Evolutionary conservation across 2,797 vertebrate genomes (phyloP).

Genomic region (Masticophis lateralis): DNA sequence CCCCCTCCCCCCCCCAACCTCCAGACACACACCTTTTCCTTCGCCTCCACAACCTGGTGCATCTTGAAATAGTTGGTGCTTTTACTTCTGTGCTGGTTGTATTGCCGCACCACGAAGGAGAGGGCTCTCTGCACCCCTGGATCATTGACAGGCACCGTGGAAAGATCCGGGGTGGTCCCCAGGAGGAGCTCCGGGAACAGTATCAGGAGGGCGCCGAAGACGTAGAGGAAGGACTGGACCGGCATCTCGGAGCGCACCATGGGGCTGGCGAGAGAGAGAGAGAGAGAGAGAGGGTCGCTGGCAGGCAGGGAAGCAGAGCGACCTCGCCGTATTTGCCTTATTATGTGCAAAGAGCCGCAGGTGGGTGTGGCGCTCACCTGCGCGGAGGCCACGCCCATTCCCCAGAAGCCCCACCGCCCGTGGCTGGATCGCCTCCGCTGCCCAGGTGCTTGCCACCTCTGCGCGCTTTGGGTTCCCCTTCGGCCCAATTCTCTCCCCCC

Average conservation of each 20-base stretch:
- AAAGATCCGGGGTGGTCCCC: accelerated
- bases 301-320: too few relatives aligned
- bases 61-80: background rate
- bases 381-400: background rate
- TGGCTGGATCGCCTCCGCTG: background rate
- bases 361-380: too few relatives aligned
- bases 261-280: background rate
- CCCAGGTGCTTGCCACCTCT: too few relatives aligned
- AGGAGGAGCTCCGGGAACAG: accelerated
- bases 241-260: background rate
- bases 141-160: background rate
- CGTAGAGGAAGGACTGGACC: accelerated
- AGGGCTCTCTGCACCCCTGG: background rate
- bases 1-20: too few relatives aligned
- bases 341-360: too few relatives aligned
- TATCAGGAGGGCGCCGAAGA: too few relatives aligned
- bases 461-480: too few relatives aligned
- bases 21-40: background rate
- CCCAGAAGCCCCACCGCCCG: background rate
- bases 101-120: background rate
- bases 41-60: background rate
- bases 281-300: too few relatives aligned
- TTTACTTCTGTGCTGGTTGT: background rate
- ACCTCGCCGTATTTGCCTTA: too few relatives aligned
- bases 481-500: too few relatives aligned